phyloP scores from a whole-genome alignment of 2,113 vertebrate genomes.

The Pelusios castaneus region DNA sequence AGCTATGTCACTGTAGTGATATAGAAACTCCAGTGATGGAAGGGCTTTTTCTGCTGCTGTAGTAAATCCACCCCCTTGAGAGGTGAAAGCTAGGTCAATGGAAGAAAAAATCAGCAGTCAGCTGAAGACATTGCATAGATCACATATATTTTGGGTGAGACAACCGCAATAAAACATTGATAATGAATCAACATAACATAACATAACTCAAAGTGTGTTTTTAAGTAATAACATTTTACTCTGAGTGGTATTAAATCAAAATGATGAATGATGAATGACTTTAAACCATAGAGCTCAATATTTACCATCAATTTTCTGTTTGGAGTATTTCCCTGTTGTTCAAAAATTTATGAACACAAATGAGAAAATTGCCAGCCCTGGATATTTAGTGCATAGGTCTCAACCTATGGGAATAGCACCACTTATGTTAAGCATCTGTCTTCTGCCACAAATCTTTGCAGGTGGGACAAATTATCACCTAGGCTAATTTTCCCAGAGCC shows the following conservation, averaged over 20 bases:
- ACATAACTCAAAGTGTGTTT: not conserved
- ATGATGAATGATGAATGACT: not conserved
- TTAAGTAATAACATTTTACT: not conserved
- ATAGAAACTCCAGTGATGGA: not conserved
- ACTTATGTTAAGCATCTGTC: not conserved
- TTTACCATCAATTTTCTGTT: not conserved
- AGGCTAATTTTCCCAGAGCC: not conserved
- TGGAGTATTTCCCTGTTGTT: not conserved
- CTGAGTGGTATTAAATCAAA: not conserved
- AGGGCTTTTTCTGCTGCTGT: not conserved
- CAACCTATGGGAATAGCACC: not conserved
- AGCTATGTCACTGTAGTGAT: too few relatives aligned
- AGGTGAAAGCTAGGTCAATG: too few relatives aligned
- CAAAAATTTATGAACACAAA: not conserved
- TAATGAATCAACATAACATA: not conserved
- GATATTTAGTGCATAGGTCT: not conserved
- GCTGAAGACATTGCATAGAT: not conserved
- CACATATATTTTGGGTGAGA: not conserved
- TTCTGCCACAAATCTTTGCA: not conserved
- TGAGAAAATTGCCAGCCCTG: slow-evolving; percentile 6
- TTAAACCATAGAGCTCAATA: slow-evolving; percentile 1
- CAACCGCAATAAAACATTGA: not conserved
- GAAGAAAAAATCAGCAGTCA: not conserved
- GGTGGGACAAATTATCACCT: not conserved
- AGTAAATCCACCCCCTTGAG: not conserved